Conservation (phyloP, 30 jellyfish, hydroid and myxozoan genomes). For the Chrysaora quinquecirrha region DNA sequence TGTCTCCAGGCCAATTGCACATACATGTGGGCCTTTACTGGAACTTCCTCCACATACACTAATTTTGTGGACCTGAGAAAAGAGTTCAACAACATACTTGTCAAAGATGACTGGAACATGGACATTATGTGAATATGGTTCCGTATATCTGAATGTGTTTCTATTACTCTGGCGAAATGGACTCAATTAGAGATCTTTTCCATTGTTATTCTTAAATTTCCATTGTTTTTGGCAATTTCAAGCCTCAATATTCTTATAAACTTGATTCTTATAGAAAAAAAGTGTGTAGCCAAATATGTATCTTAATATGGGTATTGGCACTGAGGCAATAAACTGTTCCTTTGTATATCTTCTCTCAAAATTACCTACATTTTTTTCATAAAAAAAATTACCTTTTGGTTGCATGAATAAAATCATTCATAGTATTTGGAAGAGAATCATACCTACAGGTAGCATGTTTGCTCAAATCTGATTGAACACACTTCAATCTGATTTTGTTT, state of each 20-base stretch:
- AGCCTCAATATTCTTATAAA: conserved; percentile 1
- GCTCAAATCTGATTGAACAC: conserved; percentile 2
- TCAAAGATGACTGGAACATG: too few species aligned
- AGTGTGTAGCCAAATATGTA: conserved; percentile 1
- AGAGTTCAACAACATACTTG: too few species aligned
- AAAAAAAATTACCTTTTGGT: background rate
- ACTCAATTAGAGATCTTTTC: too few species aligned
- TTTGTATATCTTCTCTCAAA: background rate
- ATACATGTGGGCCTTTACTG: too few species aligned
- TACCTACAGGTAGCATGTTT: conserved; percentile 2
- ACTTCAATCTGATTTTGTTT: background rate
- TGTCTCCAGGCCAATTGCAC: too few species aligned
- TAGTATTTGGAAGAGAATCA: background rate
- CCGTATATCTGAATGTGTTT: too few species aligned
- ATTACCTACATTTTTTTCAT: background rate
- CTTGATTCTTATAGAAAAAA: too few species aligned
- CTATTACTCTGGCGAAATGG: too few species aligned
- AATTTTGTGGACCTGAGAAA: too few species aligned
- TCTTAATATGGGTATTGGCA: background rate
- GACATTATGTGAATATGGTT: too few species aligned
- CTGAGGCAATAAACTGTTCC: background rate
- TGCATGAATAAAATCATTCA: background rate
- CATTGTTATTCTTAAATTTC: too few species aligned
- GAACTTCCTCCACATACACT: too few species aligned
- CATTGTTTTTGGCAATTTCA: background rate